Percentiles rank a stretch among this genome's conserved stretches.
phyloP scores from a whole-genome alignment of 1,140 invertebrate species.

The Cydia splendana region DNA sequence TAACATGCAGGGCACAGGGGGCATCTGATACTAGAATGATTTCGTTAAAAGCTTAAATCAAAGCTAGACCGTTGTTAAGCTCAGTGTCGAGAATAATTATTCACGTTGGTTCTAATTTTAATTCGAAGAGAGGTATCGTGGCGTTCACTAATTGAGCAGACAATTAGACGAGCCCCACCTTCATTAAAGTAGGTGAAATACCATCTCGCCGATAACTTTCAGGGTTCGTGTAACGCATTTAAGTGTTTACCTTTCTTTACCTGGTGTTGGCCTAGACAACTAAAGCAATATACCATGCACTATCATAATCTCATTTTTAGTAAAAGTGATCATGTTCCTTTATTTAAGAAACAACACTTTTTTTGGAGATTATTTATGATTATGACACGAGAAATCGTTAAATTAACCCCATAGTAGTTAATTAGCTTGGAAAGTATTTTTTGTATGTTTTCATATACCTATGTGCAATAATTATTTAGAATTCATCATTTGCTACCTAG shows the following conservation, averaged over 20 bases:
- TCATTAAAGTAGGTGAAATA: slow-evolving; percentile 51
- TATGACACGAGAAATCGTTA: too few species aligned
- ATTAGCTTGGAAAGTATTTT: too few species aligned
- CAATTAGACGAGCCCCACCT: slow-evolving; percentile 59
- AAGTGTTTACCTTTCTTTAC: slow-evolving; percentile 18
- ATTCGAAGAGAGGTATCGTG: slow-evolving; percentile 26
- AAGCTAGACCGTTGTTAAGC: background rate
- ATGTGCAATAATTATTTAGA: too few species aligned
- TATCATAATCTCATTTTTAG: too few species aligned
- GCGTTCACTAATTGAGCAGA: slow-evolving; percentile 63
- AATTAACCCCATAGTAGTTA: too few species aligned
- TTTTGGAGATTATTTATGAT: too few species aligned
- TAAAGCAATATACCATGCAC: too few species aligned
- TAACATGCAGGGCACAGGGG: too few species aligned
- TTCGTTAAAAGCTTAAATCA: background rate
- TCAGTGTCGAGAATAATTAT: slow-evolving; percentile 22
- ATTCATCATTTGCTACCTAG: too few species aligned
- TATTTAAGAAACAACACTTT: too few species aligned
- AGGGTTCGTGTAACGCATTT: slow-evolving; percentile 21
- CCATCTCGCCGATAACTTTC: slow-evolving; percentile 33
- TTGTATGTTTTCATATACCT: too few species aligned
- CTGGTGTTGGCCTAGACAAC: background rate
- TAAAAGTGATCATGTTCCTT: too few species aligned
- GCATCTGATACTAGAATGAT: background rate
- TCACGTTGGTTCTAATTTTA: slow-evolving; percentile 28